Evolutionary conservation across 1,140 invertebrate genomes (phyloP), one percentile per base, ranked within the genome.

Genomic region (Oryctes rhinoceros): DNA sequence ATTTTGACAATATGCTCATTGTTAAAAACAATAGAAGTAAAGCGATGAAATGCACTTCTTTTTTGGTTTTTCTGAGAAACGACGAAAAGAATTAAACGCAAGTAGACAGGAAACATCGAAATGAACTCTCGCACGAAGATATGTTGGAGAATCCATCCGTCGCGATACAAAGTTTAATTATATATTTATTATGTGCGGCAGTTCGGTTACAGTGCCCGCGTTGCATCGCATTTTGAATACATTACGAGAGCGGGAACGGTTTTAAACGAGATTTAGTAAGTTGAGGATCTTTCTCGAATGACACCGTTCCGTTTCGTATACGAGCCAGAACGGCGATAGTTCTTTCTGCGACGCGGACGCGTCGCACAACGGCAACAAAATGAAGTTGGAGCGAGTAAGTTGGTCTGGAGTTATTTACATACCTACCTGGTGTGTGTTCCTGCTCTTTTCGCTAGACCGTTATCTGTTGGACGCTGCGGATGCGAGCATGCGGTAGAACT

Each of bases 221-320:
- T 59, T 18, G 5, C 18, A n/a, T 59, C 13, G 18, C 11, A 59
- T n/a, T 18, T 59, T 59, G 15, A 18, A 59, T 18, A 18, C n/a
- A n/a, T 18, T 59, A 59, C 53, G 6, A 59, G 53, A 59, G 53
- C 18, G 53, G 1, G 53, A 59, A 59, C 53, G 18, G 15, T 59
- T n/a, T 59, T 18, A 59, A 59, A 59, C n/a, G 53, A 18, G 53
- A 59, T 59, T 59, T 59, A 59, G 53, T 59, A 59, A 59, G 53
- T 59, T 59, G 13, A 18, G 3, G 53, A 44, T 44, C 39, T 44
- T 10, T 10, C 39, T 44, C 5, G 5, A 18, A 59, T 59, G 53
- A 18, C 15, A 18, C 53, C 18, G 53, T 18, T 59, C 53, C 53
- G 18, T n/a, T 18, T 18, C 53, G 53, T n/a, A 59, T 15, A 18